Base-by-base conservation (phyloP, 2,797 vertebrate species). In the Scyliorhinus canicula region DNA sequence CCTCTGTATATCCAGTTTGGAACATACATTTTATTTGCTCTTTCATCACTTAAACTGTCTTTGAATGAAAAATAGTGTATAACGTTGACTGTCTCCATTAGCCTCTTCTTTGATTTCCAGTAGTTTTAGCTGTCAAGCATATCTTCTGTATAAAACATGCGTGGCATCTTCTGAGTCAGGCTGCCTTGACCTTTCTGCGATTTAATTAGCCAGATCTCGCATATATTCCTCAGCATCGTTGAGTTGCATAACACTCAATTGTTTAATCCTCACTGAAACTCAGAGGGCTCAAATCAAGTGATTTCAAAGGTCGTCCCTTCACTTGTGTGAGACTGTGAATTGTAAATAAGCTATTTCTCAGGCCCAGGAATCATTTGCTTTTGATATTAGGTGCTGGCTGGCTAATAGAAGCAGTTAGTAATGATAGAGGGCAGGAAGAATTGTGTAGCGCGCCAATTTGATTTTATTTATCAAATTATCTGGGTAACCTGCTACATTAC, bases 121-220 rank as follows among this genome's bases (percentile, higher is more conserved):
- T 65, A 65, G 88, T 44, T 65, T 65, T n/a, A 35, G 31, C 55
- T 44, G n/a, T 24, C 28, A 50, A 19, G 50, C 12, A 6, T 35
- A 35, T 88, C 50, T 35, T 60, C 40, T 24, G 1, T 65, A 65
- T 91, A 91, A 90, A 63, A 57, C 86, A 60, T 60, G 57, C 65
- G 88, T 91, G 88, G 60, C 57, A 26, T 91, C 26, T 65, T 44
- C 57, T 65, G 88, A 40, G 88, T 91, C 60, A 65, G 55, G 31
- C n/a, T 90, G 86, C 60, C 28, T 40, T 90, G 86, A 90, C 86
- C 88, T 63, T 91, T 65, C 8, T 40, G 88, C 65, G n/a, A 91
- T 21, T 24, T n/a, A 90, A 24, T 91, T 57, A 91, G 57, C 57
- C 35, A 4, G 7, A 40, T 44, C 19, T 44, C 40, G 31, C 86